phyloP scores from a whole-genome alignment of 2,113 vertebrate genomes.

The Charina bottae region DNA sequence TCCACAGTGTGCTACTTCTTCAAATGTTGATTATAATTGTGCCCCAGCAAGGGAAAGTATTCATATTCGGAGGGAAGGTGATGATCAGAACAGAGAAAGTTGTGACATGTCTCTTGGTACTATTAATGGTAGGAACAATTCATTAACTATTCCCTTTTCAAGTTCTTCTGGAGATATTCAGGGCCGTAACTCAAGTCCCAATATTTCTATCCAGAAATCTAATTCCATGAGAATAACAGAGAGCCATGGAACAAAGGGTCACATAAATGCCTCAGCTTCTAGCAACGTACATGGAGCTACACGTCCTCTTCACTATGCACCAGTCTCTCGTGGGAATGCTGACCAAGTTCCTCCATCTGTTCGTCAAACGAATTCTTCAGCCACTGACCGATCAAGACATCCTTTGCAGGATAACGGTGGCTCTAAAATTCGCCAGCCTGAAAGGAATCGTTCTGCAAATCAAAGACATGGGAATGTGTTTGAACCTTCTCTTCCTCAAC shows the following conservation, averaged over 20 bases:
- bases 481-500: constrained; percentile 87
- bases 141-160: constrained; percentile 80
- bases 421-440: constrained; percentile 87
- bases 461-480: constrained; percentile 89
- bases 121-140: constrained; percentile 77
- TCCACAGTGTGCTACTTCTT: constrained; percentile 86
- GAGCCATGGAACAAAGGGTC: constrained; percentile 87
- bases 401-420: constrained; percentile 79
- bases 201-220: constrained; percentile 86
- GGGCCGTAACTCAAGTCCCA: constrained; percentile 90
- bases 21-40: constrained; percentile 90
- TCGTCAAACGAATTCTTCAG: constrained; percentile 81
- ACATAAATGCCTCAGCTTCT: constrained; percentile 87
- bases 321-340: constrained; percentile 84
- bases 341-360: constrained; percentile 85
- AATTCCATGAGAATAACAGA: constrained; percentile 86
- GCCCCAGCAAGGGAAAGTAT: constrained; percentile 77
- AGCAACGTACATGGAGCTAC: constrained; percentile 90
- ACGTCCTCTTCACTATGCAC: constrained; percentile 83
- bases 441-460: constrained; percentile 85
- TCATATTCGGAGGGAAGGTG: constrained; percentile 78
- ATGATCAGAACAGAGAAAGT: constrained; percentile 78
- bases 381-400: constrained; percentile 89
- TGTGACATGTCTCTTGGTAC: constrained; percentile 80
- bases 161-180: constrained; percentile 88